Evolutionary conservation across 1,140 invertebrate genomes (phyloP).

Genomic region (Marisa cornuarietis): DNA sequence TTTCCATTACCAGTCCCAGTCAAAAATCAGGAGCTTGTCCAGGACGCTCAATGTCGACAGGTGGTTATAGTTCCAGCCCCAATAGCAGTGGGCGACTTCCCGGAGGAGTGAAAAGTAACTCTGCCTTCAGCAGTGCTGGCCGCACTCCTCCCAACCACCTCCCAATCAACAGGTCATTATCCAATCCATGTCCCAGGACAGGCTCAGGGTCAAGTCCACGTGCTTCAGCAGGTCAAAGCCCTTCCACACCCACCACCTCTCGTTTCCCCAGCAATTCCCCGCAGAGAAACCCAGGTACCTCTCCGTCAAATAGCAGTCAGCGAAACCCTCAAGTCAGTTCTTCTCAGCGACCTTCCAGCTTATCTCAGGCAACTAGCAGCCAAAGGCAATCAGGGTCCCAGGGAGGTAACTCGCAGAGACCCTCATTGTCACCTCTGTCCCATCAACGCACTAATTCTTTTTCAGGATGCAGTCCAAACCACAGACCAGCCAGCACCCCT

Average conservation of each 20-base stretch:
- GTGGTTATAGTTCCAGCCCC: background rate
- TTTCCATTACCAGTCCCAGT: background rate
- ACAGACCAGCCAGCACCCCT: slow-evolving; percentile 17
- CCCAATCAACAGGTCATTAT: slow-evolving; percentile 18
- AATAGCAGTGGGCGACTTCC: background rate
- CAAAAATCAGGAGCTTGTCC: slow-evolving; percentile 7
- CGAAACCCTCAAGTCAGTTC: slow-evolving; percentile 3
- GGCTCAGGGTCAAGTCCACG: slow-evolving; percentile 1
- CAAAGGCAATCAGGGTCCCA: background rate
- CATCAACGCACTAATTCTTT: background rate
- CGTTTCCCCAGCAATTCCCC: slow-evolving; percentile 4
- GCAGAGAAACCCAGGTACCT: slow-evolving; percentile 1
- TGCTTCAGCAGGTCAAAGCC: slow-evolving; percentile 1
- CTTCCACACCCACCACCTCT: slow-evolving; percentile 15
- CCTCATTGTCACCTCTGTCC: slow-evolving; percentile 9
- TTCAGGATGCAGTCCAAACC: slow-evolving; percentile 18
- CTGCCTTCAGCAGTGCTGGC: slow-evolving; percentile 4
- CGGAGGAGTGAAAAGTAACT: slow-evolving; percentile 7
- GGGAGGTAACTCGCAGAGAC: slow-evolving; percentile 2
- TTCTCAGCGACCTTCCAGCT: background rate
- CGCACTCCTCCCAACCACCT: slow-evolving; percentile 18
- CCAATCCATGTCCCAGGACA: slow-evolving; percentile 2
- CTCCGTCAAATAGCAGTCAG: slow-evolving; percentile 2
- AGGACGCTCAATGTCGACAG: background rate
- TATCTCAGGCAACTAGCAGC: background rate